Conservation (phyloP, 1,140 invertebrate genomes). For the Drosophila setifemur region DNA sequence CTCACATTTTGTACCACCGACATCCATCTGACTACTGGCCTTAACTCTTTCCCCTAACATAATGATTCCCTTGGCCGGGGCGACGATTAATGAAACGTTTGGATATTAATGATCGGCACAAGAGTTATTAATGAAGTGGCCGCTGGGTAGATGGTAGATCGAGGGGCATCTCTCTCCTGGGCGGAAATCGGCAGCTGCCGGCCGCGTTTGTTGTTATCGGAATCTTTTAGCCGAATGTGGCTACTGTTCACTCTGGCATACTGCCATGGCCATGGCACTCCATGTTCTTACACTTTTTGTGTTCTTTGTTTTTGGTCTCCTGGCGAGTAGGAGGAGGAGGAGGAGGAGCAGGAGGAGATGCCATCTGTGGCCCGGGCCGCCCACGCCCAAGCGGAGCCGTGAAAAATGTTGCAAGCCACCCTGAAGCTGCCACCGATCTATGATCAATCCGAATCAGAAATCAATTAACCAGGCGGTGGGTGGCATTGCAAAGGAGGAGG, state of each 20-base stretch:
- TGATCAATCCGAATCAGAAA: slow-evolving; percentile 51
- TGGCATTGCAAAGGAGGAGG: background rate
- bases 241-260: slow-evolving; percentile 73
- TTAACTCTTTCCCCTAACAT: slow-evolving; percentile 14
- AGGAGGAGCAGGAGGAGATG: background rate
- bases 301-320: background rate
- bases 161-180: background rate
- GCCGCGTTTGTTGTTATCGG: slow-evolving; percentile 53
- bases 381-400: slow-evolving; percentile 29
- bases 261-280: no score
- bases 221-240: slow-evolving; percentile 73
- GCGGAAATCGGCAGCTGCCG: slow-evolving; percentile 25
- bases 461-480: slow-evolving; percentile 38
- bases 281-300: no score
- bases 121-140: slow-evolving; percentile 68
- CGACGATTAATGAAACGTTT: slow-evolving; percentile 73
- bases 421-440: slow-evolving; percentile 42
- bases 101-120: slow-evolving; percentile 74
- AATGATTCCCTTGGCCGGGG: background rate
- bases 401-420: slow-evolving; percentile 46
- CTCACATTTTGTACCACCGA: slow-evolving; percentile 29
- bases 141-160: no score
- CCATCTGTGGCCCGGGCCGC: slow-evolving; percentile 14
- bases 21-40: slow-evolving; percentile 26
- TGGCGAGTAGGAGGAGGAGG: no score